Evolutionary conservation across 2,797 vertebrate species (phyloP).

Genomic region (Menidia menidia): DNA sequence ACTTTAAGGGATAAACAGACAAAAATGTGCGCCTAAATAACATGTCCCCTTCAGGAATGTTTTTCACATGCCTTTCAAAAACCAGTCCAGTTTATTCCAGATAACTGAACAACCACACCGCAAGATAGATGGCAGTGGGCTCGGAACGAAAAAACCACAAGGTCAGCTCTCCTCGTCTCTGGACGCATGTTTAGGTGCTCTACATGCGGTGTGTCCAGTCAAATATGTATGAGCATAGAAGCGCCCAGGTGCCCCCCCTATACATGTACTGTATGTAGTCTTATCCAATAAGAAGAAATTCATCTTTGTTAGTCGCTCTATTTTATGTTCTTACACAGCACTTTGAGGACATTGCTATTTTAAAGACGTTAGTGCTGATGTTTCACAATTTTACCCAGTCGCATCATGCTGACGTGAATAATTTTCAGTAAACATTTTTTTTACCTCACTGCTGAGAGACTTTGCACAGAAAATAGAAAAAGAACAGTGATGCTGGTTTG

Average conservation of each 20-base stretch:
- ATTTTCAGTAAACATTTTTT: not conserved
- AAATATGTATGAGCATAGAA: not conserved
- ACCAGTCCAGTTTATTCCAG: slow-evolving; percentile 54
- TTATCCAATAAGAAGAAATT: slow-evolving; percentile 4
- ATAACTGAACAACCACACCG: slow-evolving; percentile 49
- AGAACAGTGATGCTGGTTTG: slow-evolving; percentile 5
- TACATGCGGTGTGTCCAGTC: not conserved
- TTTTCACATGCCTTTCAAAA: slow-evolving; percentile 27
- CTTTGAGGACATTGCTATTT: not conserved
- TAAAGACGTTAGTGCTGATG: too few relatives aligned
- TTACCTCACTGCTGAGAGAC: not conserved
- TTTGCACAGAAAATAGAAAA: slow-evolving; percentile 6
- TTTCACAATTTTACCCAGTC: too few relatives aligned
- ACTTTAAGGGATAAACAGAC: slow-evolving; percentile 17
- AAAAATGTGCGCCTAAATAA: slow-evolving; percentile 10
- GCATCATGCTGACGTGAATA: not conserved
- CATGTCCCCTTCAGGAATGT: not conserved
- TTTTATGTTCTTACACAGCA: not conserved
- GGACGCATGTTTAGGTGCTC: slow-evolving; percentile 6
- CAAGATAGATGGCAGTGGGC: slow-evolving; percentile 60
- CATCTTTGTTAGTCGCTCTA: not conserved
- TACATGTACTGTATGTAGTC: not conserved
- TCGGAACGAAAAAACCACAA: slow-evolving; percentile 58
- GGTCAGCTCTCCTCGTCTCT: slow-evolving; percentile 43
- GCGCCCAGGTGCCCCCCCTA: too few relatives aligned